These are phyloP conservation scores for Sus scrofa DNA, from an alignment of 2,113 vertebrate species.

Conservation along the genomic window T2T-Sscrofa CM000812.6:45815001-45815500, in stretches of 20 bases:
- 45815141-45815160: background rate
- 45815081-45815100: background rate
- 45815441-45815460: background rate
- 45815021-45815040: background rate
- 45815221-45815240: background rate
- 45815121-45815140: background rate
- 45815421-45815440: background rate
- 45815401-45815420: background rate
- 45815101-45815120: background rate
- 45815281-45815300: background rate
- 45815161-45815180: background rate
- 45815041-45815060: background rate
- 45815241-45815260: background rate
- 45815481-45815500: background rate
- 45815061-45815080: background rate
- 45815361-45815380: background rate
- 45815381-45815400: background rate
- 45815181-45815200: background rate
- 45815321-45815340: background rate
- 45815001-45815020: background rate
- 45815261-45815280: slow-evolving; percentile 30
- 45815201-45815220: background rate
- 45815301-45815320: background rate
- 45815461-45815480: background rate
- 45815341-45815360: background rate